These are phyloP conservation scores for Esox niger DNA, from an alignment of 2,113 vertebrate species.

Conservation along the genomic window DNA sequence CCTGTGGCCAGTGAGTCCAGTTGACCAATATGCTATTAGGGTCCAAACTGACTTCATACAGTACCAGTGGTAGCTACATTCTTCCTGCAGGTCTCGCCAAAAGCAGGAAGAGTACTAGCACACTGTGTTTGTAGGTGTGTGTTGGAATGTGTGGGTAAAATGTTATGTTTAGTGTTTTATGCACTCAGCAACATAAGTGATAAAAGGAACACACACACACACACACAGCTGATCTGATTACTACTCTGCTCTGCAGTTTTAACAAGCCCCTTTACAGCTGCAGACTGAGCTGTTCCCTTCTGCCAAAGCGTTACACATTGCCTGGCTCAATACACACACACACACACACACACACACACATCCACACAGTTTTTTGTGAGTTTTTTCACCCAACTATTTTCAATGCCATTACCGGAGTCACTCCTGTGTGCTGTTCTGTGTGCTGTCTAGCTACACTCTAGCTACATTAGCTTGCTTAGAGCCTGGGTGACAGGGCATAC, in stretches of 20 bases:
- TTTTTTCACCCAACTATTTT: not conserved
- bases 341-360: constrained; percentile 13
- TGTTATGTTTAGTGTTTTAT: constrained; percentile 41
- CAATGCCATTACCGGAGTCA: not conserved
- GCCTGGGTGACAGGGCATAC: no score
- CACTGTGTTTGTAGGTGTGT: not conserved
- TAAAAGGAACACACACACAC: constrained; percentile 8
- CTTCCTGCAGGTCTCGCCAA: no score
- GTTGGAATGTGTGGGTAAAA: constrained; percentile 27
- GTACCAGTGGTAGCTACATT: no score
- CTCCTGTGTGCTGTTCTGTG: not conserved
- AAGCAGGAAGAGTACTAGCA: not conserved
- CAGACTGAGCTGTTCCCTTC: constrained; percentile 14
- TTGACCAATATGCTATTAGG: no score
- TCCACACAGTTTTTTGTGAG: not conserved
- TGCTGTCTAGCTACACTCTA: not conserved
- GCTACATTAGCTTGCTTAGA: no score
- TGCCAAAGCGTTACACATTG: constrained; percentile 17
- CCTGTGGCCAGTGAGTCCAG: no score
- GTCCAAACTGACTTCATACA: no score
- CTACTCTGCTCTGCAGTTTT: constrained; percentile 42
- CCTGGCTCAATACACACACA: constrained; percentile 5
- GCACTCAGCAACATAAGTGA: constrained; percentile 15
- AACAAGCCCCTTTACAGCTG: constrained; percentile 19
- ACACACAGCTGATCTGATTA: constrained; percentile 28